These are phyloP conservation scores for Anodontia alba DNA, from an alignment of 2,888 invertebrate genomes.

Conservation along the genomic window DNA sequence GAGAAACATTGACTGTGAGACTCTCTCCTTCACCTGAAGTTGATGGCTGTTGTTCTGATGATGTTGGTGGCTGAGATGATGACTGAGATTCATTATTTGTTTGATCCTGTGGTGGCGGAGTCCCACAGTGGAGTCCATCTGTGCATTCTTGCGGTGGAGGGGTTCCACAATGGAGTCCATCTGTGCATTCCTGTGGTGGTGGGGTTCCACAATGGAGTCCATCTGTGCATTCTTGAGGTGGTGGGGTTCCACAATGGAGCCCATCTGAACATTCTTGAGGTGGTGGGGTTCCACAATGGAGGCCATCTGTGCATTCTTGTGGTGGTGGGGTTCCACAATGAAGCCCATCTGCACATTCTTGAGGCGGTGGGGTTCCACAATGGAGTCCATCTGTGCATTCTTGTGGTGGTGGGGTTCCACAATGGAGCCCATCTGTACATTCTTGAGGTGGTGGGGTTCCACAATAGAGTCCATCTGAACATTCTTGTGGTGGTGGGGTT, in stretches of 20 bases:
- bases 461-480: slow-evolving; percentile 62
- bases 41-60: slow-evolving; percentile 8
- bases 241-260: slow-evolving; percentile 64
- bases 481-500: slow-evolving; percentile 33
- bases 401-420: slow-evolving; percentile 51
- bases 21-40: neutral
- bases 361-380: slow-evolving; percentile 58
- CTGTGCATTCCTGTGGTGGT: slow-evolving; percentile 37
- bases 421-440: slow-evolving; percentile 60
- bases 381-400: slow-evolving; percentile 59
- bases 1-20: neutral
- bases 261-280: slow-evolving; percentile 60
- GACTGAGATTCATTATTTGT: slow-evolving; percentile 42
- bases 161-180: slow-evolving; percentile 62
- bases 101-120: slow-evolving; percentile 44
- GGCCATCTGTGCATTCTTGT: slow-evolving; percentile 49
- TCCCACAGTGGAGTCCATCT: slow-evolving; percentile 64
- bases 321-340: slow-evolving; percentile 62
- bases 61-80: neutral
- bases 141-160: slow-evolving; percentile 56
- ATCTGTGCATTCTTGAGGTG: slow-evolving; percentile 42
- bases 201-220: slow-evolving; percentile 51
- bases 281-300: slow-evolving; percentile 63
- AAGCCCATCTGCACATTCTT: slow-evolving; percentile 55
- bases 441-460: slow-evolving; percentile 58